Evolutionary conservation across 2,113 vertebrate species (phyloP), one percentile per base, ranked within the genome.

Genomic region (Pomatorhinus ruficollis): DNA sequence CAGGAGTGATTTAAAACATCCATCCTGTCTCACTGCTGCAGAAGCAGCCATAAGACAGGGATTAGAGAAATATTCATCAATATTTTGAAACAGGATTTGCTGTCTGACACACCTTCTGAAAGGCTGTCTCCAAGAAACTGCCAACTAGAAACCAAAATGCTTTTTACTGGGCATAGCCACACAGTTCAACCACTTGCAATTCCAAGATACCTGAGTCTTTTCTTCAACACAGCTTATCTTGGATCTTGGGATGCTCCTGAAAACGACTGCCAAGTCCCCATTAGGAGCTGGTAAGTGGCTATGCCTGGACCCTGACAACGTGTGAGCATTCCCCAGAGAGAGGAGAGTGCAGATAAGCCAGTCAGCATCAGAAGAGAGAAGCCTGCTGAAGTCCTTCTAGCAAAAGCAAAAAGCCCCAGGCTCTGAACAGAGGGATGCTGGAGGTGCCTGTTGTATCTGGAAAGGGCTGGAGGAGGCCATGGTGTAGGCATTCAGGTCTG

Each of bases 151-250:
- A 60, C n/a, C 64, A 71, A 83, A 92, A 78, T n/a, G 42, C 3
- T 64, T 86, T 92, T 77, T 64, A 75, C 1, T 75, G 12, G 52
- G n/a, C 49, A 77, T 1, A 65, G 59, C 35, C 78, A 76, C 50
- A 24, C 53, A 70, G 30, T 52, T 82, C 53, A 85, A 30, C 31
- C 0, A 0, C 47, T 31, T 91, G 60, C 40, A 59, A 50, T 64
- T 89, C 83, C 83, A 87, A 95, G 64, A 63, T 35, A 70, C 19
- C 60, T 1, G 37, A 83, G 45, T 63, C 35, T 74, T 72, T 70
- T 64, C 63, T 92, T 94, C 85, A 81, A 37, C 54, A 81, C 39
- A 68, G 68, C 47, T 88, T 82, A 89, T 65, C 85, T 79, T 60
- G 54, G 79, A 50, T 78, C 60, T 81, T 44, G 54, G 87, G 68